Evolutionary conservation across 1,140 invertebrate species (phyloP), one percentile per base, ranked within the genome.

Genomic region (Zophobas morio): DNA sequence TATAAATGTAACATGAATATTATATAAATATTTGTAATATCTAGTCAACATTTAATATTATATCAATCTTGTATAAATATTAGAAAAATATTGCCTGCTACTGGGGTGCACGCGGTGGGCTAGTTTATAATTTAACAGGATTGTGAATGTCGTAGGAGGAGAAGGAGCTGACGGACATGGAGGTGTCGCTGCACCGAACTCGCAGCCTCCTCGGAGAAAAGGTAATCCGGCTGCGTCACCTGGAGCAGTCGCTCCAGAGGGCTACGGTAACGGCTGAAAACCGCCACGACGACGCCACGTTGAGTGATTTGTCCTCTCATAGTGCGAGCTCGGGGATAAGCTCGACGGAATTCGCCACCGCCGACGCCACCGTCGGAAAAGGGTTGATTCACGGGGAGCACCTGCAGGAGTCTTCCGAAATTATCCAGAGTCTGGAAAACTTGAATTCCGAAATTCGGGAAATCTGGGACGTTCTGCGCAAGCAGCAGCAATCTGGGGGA

Each of bases 121-220:
- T 20, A 20, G 20, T 20, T 20, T 20, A 20, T 20, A 20, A 20
- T 20, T 20, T 20, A 20, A 20, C 20, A 20, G 20, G 20, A 20
- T 20, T 20, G 20, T 20, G 20, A 20, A 20, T 75, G n/a, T 81
- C 87, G 1, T 80, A 94, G 90, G 93, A 94, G 82, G 93, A 94
- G 85, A 91, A 92, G 76, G 94, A 94, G 77, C 86, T 94, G 1
- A 94, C 93, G 0, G 94, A 95, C 79, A 92, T 94, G 89, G 94
- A 95, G 84, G 92, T 94, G 47, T 93, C 92, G 72, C 84, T 94
- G 51, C 93, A 94, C 86, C 90, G 94, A 1, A 94, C 94, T 0
- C 89, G 92, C 8, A 92, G 93, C 20, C 85, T 95, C 36, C 86
- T 95, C 4, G 94, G 93, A 0, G 94, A 95, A 84, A 95, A 95